Evolutionary conservation across 2,113 vertebrate species (phyloP), one percentile per base, ranked within the genome.

Genomic region (Lasiurus borealis): DNA sequence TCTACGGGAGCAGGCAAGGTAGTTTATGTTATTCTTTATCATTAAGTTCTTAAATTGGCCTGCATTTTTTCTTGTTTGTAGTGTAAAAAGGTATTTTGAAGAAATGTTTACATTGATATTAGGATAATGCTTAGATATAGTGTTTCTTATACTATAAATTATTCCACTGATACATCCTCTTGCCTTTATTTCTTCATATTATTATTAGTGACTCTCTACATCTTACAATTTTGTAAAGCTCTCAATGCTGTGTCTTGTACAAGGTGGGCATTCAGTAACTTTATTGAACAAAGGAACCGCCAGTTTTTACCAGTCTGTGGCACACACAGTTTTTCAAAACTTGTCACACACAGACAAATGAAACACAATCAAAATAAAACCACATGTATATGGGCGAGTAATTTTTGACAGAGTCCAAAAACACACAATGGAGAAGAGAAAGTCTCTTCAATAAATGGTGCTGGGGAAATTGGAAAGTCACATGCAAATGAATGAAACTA

Each of bases 1-100:
- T 99, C 99, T 88, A 99, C 99, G 21, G 99, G 99, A 91, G 99
- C 99, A 44, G 99, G 99, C 97, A 99, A 99, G 99, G 99, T 99
- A 98, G 94, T 98, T 91, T 57, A 90, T 72, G 69, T 96, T 95
- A 34, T 91, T 31, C 1, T 40, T 29, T 62, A 91, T 82, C 11
- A 85, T 52, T 23, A 69, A 77, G 12, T 90, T 44, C 34, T 96
- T 95, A 82, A 89, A 80, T 84, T 90, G 50, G 0, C 27, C 50
- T 48, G 2, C 12, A 88, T 78, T 82, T 81, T 4, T 80, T 52
- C n/a, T 71, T 84, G 16, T 62, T 19, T 91, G 1, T 72, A 71
- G 8, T 57, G 0, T 64, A 69, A 25, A 44, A 80, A 88, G 21
- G 2, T 92, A 48, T 77, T 86, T 91, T 86, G 19, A 29, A 78